Conservation (phyloP, 2,113 vertebrate genomes). For the Melierax canorus region DNA sequence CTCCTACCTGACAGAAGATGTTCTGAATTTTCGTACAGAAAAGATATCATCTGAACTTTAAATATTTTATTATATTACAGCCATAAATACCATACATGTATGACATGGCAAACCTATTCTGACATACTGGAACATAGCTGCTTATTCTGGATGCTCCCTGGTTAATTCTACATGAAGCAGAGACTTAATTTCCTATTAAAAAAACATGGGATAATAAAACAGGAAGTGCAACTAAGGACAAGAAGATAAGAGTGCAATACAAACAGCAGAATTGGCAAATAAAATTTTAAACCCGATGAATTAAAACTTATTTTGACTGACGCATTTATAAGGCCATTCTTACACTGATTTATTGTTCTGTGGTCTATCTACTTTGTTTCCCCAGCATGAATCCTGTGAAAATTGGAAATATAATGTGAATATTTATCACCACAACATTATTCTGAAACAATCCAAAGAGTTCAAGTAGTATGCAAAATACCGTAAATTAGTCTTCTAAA, state of each 20-base stretch:
- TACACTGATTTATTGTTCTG: background rate
- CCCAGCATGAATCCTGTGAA: background rate
- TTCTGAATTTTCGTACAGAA: conserved; percentile 5
- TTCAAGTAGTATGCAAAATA: background rate
- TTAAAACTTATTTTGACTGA: conserved; percentile 13
- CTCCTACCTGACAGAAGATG: background rate
- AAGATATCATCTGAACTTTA: conserved; percentile 26
- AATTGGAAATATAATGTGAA: conserved; percentile 2
- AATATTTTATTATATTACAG: conserved; percentile 43
- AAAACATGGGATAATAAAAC: conserved; percentile 7
- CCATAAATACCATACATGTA: conserved; percentile 2
- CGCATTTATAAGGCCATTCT: background rate
- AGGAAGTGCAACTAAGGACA: conserved; percentile 45
- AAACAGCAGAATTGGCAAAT: background rate
- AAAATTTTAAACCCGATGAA: conserved; percentile 14
- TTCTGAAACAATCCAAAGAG: background rate
- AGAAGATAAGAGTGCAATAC: background rate
- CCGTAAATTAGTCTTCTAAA: background rate
- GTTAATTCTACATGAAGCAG: background rate
- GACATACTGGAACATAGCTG: conserved; percentile 1
- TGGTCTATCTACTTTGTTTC: background rate
- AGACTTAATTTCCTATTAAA: conserved; percentile 34
- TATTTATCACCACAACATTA: background rate
- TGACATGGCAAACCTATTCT: conserved; percentile 13
- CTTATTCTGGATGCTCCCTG: background rate